Conservation (phyloP, 2,113 vertebrate genomes). For the Phaethon lepturus region DNA sequence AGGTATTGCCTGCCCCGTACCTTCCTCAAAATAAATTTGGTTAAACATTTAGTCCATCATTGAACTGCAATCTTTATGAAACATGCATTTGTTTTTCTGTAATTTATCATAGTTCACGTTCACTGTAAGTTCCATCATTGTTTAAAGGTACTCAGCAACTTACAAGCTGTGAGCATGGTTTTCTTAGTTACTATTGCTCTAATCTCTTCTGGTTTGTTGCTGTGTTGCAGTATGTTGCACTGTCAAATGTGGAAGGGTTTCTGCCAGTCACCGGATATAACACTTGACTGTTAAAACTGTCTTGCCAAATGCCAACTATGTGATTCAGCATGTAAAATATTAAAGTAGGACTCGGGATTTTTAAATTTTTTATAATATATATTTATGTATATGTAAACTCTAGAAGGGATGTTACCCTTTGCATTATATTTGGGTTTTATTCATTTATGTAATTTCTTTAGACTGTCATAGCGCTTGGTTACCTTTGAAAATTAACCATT, state of each 20-base stretch:
- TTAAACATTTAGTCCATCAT: background rate
- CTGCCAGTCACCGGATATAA: background rate
- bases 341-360: background rate
- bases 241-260: background rate
- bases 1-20: background rate
- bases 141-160: background rate
- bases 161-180: background rate
- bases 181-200: background rate
- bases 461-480: background rate
- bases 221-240: background rate
- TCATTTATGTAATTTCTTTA: background rate
- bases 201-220: background rate
- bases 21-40: background rate
- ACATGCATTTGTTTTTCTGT: conserved; percentile 21
- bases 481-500: background rate
- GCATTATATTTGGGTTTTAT: background rate
- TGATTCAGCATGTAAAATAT: background rate
- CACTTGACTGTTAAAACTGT: background rate
- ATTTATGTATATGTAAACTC: rapidly evolving
- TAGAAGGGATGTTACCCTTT: background rate
- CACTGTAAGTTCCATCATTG: background rate
- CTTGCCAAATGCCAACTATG: background rate
- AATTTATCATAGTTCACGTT: background rate
- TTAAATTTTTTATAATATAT: rapidly evolving
- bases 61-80: background rate